Percentiles rank a stretch among this genome's conserved stretches.
These are phyloP conservation scores for Neoascia interrupta DNA, from an alignment of 2,888 invertebrate species.

Conservation along the genomic window DNA sequence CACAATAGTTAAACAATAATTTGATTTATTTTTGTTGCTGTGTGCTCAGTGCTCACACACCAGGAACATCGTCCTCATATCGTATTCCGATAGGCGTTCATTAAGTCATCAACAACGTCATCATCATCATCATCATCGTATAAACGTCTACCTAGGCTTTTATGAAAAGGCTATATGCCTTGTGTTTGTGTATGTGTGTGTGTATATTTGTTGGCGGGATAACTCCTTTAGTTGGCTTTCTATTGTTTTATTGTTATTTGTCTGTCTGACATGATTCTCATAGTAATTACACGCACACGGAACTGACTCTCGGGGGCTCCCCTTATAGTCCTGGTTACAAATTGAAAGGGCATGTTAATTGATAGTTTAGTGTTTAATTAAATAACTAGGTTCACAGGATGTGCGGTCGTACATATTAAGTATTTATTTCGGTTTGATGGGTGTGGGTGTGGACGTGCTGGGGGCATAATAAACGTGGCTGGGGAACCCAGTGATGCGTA, in stretches of 20 bases:
- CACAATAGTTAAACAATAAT: slow-evolving; percentile 55
- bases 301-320: slow-evolving; percentile 2
- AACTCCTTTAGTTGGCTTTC: slow-evolving; percentile 23
- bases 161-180: too few relatives aligned
- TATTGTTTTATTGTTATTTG: slow-evolving; percentile 61
- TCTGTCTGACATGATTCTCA: slow-evolving; percentile 66
- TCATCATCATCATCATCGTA: slow-evolving; percentile 21
- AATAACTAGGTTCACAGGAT: slow-evolving; percentile 66
- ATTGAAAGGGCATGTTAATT: slow-evolving; percentile 57
- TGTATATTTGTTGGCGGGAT: neutral
- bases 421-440: slow-evolving; percentile 32
- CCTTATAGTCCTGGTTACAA: slow-evolving; percentile 16
- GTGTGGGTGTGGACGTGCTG: neutral
- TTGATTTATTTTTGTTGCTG: slow-evolving; percentile 59
- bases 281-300: slow-evolving; percentile 58
- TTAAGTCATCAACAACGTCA: slow-evolving; percentile 64
- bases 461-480: neutral
- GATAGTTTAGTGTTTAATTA: slow-evolving; percentile 69
- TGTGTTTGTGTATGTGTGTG: slow-evolving; percentile 7
- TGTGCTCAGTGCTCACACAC: neutral
- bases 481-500: neutral
- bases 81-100: slow-evolving; percentile 68
- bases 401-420: slow-evolving; percentile 63
- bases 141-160: too few relatives aligned
- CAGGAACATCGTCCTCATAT: slow-evolving; percentile 37